phyloP scores from a whole-genome alignment of 2,888 invertebrate species.

The Isotomurus palustris region DNA sequence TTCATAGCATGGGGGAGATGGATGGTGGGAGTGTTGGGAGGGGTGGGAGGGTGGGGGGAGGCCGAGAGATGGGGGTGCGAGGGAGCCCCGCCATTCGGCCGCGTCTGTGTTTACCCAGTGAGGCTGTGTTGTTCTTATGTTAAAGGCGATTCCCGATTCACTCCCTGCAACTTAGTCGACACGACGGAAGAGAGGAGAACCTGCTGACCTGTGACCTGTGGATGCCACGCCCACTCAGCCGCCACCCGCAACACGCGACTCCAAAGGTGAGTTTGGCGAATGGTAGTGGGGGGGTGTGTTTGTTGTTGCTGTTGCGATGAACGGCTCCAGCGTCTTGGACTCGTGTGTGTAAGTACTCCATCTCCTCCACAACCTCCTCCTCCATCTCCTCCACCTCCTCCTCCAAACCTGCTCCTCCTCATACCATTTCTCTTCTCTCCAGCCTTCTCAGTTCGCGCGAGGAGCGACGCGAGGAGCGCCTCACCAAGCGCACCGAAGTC shows the following conservation, averaged over 20 bases:
- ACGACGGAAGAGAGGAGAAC: too few relatives aligned
- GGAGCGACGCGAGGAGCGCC: too few relatives aligned
- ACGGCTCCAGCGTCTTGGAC: too few relatives aligned
- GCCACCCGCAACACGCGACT: too few relatives aligned
- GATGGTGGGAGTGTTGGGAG: background rate
- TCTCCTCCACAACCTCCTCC: background rate
- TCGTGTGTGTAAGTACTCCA: too few relatives aligned
- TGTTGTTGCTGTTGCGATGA: too few relatives aligned
- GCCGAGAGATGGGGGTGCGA: background rate
- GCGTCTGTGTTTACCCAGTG: conserved; percentile 5
- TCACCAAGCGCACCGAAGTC: too few relatives aligned
- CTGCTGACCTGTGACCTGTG: too few relatives aligned
- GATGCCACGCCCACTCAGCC: too few relatives aligned
- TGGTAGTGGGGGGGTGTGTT: too few relatives aligned
- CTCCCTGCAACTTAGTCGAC: too few relatives aligned
- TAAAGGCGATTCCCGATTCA: conserved; percentile 4
- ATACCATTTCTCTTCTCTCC: background rate
- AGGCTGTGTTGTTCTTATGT: background rate
- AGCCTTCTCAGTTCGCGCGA: background rate
- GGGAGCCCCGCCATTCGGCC: background rate
- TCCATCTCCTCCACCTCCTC: background rate
- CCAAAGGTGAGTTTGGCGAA: too few relatives aligned
- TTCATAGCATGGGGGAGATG: background rate
- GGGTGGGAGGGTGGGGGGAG: background rate
- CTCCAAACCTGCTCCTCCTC: background rate